Evolutionary conservation across 2,797 vertebrate species (phyloP).

Genomic region (Denticeps clupeoides): DNA sequence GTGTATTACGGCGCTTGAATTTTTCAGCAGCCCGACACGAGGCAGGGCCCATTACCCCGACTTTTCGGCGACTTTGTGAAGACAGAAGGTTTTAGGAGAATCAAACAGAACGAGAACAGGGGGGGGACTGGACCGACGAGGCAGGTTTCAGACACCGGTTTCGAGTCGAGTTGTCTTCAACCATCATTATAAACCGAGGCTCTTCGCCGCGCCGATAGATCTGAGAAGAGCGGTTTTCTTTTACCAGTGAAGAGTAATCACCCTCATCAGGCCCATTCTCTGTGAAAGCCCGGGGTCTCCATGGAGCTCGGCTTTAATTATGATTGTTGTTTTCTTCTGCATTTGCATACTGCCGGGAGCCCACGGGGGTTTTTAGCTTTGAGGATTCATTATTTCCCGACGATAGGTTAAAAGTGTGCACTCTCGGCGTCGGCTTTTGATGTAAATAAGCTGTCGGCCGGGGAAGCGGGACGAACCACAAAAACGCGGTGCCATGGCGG

Average conservation of each 20-base stretch:
- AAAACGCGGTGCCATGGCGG: too few species aligned
- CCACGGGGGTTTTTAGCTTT: not conserved
- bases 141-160: too few species aligned
- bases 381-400: not conserved
- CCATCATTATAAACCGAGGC: too few species aligned
- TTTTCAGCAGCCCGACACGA: constrained; percentile 3
- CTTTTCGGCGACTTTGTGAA: too few species aligned
- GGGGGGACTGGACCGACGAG: too few species aligned
- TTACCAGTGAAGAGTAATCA: not conserved
- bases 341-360: not conserved
- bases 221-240: too few species aligned
- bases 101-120: too few species aligned
- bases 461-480: too few species aligned
- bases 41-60: not conserved
- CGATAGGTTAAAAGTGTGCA: not conserved
- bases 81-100: too few species aligned
- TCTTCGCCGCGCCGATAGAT: too few species aligned
- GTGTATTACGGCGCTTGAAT: constrained; percentile 4
- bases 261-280: not conserved
- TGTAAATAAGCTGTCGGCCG: constrained; percentile 6
- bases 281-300: not conserved
- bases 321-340: not conserved
- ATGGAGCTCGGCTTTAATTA: not conserved
- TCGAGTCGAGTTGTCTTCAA: too few species aligned
- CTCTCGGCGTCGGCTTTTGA: not conserved